These are phyloP conservation scores for Drosophila sp. DNA, from an alignment of 1,140 invertebrate species.

Conservation along the genomic window DNA sequence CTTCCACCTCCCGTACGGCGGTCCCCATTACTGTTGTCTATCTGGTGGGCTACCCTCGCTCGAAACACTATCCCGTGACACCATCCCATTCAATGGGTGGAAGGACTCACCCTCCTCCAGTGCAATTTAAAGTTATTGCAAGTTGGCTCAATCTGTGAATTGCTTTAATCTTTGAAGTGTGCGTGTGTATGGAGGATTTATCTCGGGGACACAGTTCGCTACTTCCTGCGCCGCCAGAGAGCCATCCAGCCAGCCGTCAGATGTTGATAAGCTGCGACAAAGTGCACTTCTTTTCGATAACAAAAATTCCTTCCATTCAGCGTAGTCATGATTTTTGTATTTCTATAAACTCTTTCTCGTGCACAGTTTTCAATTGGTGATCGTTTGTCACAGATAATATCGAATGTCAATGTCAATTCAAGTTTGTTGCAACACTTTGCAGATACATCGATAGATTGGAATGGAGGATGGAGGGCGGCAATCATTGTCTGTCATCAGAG, in stretches of 20 bases:
- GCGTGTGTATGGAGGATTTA: constrained; percentile 56
- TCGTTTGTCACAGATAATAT: constrained; percentile 73
- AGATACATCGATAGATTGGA: neutral
- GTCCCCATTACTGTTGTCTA: constrained; percentile 24
- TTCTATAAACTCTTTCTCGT: constrained; percentile 66
- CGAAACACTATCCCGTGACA: neutral
- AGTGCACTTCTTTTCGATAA: constrained; percentile 61
- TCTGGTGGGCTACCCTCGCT: constrained; percentile 17
- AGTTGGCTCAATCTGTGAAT: constrained; percentile 72
- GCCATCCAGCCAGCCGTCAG: constrained; percentile 23
- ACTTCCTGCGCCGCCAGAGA: constrained; percentile 3
- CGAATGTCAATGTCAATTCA: constrained; percentile 75
- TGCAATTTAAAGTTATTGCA: constrained; percentile 75
- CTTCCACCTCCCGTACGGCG: constrained; percentile 2
- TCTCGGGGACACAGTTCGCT: constrained; percentile 37
- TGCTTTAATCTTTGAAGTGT: constrained; percentile 73
- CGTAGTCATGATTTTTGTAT: constrained; percentile 33
- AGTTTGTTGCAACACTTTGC: constrained; percentile 20
- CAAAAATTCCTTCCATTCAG: constrained; percentile 23
- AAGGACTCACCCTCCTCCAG: constrained; percentile 9
- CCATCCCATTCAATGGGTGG: neutral
- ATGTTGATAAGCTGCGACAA: constrained; percentile 82
- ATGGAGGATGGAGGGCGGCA: too few relatives aligned
- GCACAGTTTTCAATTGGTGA: constrained; percentile 72
- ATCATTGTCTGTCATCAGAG: constrained; percentile 8